Conservation (phyloP, 1,140 invertebrate genomes). For the Ceratosolen fusciceps region DNA sequence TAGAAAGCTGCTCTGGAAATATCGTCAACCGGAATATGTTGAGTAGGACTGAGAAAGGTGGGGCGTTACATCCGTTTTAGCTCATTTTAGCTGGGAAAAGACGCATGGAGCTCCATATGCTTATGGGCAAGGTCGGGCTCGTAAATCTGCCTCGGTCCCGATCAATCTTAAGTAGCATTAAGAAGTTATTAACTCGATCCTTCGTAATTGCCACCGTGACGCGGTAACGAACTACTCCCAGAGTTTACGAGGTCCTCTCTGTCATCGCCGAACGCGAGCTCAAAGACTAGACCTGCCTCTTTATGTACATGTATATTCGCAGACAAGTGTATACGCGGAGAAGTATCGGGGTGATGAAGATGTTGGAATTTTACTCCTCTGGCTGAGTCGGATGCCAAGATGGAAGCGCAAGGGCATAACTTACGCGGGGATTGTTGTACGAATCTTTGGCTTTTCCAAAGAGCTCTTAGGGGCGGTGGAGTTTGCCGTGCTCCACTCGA, state of each 20-base stretch:
- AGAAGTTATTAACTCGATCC: conserved; percentile 56
- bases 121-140: neutral
- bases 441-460: neutral
- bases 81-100: neutral
- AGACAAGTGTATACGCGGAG: too few species aligned
- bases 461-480: neutral
- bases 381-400: neutral
- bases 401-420: neutral
- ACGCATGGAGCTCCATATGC: neutral
- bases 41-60: too few species aligned
- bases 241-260: conserved; percentile 31
- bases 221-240: conserved; percentile 36
- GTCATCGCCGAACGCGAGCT: neutral
- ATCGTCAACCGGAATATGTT: too few species aligned
- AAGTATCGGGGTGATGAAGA: conserved; percentile 15
- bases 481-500: too few species aligned
- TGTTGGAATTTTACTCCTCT: conserved; percentile 5
- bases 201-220: conserved; percentile 25
- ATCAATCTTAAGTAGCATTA: conserved; percentile 56
- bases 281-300: too few species aligned
- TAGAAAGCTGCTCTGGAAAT: too few species aligned
- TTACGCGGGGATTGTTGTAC: neutral
- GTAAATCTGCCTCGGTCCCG: conserved; percentile 52
- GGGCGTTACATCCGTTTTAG: too few species aligned
- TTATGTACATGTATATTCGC: too few species aligned